A percentile compares a stretch with the other conserved stretches of the same genome.
Conservation (phyloP, 2,888 invertebrate species). For the Heterodera filipjevi region DNA sequence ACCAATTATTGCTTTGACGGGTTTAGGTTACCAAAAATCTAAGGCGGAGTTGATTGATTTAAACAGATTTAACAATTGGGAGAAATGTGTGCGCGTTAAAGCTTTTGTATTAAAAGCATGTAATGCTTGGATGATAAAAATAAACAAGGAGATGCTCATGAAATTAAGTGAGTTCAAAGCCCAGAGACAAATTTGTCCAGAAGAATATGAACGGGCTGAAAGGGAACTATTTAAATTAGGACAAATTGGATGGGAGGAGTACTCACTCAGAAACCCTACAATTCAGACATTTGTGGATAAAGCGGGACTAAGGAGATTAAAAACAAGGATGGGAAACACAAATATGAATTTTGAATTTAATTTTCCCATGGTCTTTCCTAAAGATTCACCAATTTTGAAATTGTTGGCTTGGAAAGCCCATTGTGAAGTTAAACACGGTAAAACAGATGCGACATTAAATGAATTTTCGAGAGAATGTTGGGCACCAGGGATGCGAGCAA, state of each 20-base stretch:
- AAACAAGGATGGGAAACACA: background rate
- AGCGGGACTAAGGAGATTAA: background rate
- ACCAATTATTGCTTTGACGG: background rate
- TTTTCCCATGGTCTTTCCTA: background rate
- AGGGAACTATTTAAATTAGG: background rate
- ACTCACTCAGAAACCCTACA: no score
- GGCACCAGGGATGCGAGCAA: background rate
- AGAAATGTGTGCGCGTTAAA: background rate
- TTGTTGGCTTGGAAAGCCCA: background rate
- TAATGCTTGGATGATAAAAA: no score
- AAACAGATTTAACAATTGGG: background rate
- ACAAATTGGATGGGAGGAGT: background rate
- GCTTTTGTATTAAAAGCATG: background rate
- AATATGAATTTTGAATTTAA: background rate
- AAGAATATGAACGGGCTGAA: background rate
- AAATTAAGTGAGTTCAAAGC: no score
- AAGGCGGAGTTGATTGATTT: background rate
- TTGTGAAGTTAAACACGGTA: background rate
- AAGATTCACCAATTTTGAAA: no score
- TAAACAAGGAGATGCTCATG: background rate
- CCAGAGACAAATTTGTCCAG: background rate
- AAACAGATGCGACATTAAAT: constrained; percentile 1
- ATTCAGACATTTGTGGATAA: background rate
- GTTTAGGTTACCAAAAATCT: no score
- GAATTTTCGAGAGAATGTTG: constrained; percentile 9